A percentile compares a stretch with the other conserved stretches of the same genome.
Evolutionary conservation across 2,888 invertebrate genomes (phyloP).

Genomic region (Leucania comma): DNA sequence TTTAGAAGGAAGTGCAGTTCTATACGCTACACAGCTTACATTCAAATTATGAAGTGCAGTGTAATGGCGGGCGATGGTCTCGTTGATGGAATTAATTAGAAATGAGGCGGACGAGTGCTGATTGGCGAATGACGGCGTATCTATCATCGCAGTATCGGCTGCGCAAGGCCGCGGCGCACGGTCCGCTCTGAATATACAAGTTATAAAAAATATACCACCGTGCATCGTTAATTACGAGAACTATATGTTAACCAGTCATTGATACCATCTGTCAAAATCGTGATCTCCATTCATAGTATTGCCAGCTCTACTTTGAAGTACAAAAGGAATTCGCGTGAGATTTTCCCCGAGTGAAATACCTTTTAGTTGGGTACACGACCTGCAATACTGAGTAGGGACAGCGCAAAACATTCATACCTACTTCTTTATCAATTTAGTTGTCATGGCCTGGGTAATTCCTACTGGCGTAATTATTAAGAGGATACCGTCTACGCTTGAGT

Average conservation of each 20-base stretch:
- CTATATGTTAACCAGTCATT: conserved; percentile 63
- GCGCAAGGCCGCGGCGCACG: conserved; percentile 70
- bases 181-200: conserved; percentile 77
- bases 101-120: conserved; percentile 69
- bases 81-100: conserved; percentile 77
- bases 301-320: conserved; percentile 50
- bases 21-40: conserved; percentile 35
- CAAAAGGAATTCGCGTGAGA: conserved; percentile 55
- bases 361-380: conserved; percentile 24
- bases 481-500: background rate
- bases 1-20: conserved; percentile 54
- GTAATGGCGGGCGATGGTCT: conserved; percentile 69
- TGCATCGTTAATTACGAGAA: conserved; percentile 69
- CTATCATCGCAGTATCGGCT: conserved; percentile 70
- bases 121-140: conserved; percentile 70
- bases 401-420: conserved; percentile 5
- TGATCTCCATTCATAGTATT: conserved; percentile 62
- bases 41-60: conserved; percentile 63
- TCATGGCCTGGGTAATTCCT: conserved; percentile 21
- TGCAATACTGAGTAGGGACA: conserved; percentile 25
- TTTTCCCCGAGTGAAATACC: conserved; percentile 50
- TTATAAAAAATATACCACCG: conserved; percentile 58
- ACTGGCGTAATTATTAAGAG: conserved; percentile 1
- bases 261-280: conserved; percentile 67
- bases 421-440: conserved; percentile 26